Conservation (phyloP, 2,888 invertebrate genomes). For the Rhamphomyia laevipes region DNA sequence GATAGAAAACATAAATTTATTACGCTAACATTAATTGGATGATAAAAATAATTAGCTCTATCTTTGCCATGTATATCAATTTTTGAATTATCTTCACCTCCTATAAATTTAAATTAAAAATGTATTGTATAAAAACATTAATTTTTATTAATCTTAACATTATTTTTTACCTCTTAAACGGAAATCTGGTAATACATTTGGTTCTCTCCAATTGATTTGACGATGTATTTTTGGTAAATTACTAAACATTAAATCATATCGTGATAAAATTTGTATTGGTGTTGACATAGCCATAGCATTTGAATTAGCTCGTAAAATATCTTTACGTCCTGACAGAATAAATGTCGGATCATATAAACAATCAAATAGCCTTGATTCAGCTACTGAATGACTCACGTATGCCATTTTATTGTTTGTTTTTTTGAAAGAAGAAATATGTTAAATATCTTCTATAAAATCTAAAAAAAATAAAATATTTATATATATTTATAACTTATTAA, state of each 20-base stretch:
- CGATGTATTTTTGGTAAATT: slow-evolving; percentile 15
- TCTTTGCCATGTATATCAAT: slow-evolving; percentile 23
- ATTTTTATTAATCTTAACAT: no score
- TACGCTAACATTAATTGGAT: background rate
- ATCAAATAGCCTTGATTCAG: slow-evolving; percentile 16
- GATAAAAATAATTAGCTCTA: slow-evolving; percentile 22
- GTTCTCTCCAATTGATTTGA: slow-evolving; percentile 11
- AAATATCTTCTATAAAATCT: no score
- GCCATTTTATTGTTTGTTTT: slow-evolving; percentile 12
- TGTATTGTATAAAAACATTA: background rate
- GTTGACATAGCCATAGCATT: slow-evolving; percentile 14
- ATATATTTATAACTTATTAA: no score
- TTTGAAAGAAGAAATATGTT: background rate
- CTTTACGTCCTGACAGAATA: slow-evolving; percentile 12
- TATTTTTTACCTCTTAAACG: background rate
- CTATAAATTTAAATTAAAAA: background rate
- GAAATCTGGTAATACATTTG: slow-evolving; percentile 8
- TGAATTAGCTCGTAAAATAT: slow-evolving; percentile 13
- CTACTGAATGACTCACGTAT: slow-evolving; percentile 15
- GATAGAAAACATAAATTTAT: background rate
- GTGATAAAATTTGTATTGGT: slow-evolving; percentile 15
- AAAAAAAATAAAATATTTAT: no score
- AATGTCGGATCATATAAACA: slow-evolving; percentile 18
- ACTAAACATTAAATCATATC: slow-evolving; percentile 19
- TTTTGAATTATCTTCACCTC: slow-evolving; percentile 2